These are phyloP conservation scores for Jacana jacana DNA, from an alignment of 2,113 vertebrate genomes.

Conservation along the genomic window DNA sequence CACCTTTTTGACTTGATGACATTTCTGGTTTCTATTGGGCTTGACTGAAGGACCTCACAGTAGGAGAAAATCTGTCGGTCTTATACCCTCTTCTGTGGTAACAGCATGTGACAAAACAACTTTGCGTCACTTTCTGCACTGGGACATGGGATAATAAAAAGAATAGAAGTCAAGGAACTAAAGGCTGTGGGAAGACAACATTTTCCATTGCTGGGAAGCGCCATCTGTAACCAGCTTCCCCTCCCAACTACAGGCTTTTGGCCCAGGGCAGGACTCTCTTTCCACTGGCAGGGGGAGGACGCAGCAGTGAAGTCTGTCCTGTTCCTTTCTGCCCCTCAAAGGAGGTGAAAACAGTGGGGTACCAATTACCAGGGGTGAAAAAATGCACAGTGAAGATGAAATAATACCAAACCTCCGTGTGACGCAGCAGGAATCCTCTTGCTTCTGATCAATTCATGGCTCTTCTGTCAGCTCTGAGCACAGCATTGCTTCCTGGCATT, in stretches of 20 bases:
- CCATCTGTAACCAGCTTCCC: background rate
- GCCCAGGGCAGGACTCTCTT: background rate
- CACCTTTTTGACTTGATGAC: background rate
- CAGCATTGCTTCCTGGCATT: background rate
- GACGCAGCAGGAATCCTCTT: background rate
- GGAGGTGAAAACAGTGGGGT: background rate
- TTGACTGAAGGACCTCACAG: background rate
- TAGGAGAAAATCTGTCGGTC: background rate
- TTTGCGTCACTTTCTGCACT: background rate
- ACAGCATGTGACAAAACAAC: background rate
- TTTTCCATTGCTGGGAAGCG: background rate
- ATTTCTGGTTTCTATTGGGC: background rate
- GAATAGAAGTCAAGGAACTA: background rate
- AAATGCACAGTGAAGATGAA: background rate
- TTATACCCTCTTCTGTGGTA: background rate
- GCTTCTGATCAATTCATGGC: background rate
- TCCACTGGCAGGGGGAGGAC: background rate
- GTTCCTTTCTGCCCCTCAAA: background rate
- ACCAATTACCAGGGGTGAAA: background rate
- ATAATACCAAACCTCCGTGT: background rate
- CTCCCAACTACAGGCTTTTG: background rate
- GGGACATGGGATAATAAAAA: rapidly evolving
- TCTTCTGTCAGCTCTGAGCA: background rate
- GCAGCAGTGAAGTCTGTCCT: too few relatives aligned
- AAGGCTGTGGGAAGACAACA: background rate